phyloP scores from a whole-genome alignment of 2,888 invertebrate species.

The Anoplius nigerrimus region DNA sequence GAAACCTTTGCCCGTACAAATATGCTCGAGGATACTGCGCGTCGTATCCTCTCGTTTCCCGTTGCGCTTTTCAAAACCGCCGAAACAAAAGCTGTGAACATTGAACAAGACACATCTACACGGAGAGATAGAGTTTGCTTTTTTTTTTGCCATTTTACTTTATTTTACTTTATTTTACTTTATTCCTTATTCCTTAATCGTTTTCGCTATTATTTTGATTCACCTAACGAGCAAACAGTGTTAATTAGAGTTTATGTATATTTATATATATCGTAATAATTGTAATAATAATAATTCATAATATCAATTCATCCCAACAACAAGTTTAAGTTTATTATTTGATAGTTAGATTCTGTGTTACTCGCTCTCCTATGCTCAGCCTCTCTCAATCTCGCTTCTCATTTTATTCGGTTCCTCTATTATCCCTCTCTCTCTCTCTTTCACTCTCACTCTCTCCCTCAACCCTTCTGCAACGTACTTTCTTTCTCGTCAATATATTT shows the following conservation, averaged over 20 bases:
- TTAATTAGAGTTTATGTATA: constrained; percentile 70
- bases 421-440: constrained; percentile 36
- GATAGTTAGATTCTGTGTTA: constrained; percentile 50
- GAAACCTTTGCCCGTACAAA: too few relatives aligned
- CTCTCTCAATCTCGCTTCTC: constrained; percentile 42
- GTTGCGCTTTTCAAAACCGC: constrained; percentile 32
- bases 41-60: neutral
- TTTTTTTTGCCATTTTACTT: constrained; percentile 35
- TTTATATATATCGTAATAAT: constrained; percentile 56
- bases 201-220: constrained; percentile 47
- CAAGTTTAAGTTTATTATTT: constrained; percentile 66
- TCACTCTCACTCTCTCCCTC: constrained; percentile 27
- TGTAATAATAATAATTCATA: constrained; percentile 63
- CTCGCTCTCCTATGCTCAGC: constrained; percentile 44
- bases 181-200: constrained; percentile 25
- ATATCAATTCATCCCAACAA: constrained; percentile 69
- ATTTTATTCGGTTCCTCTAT: constrained; percentile 32
- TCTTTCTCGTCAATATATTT: constrained; percentile 62
- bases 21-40: too few relatives aligned
- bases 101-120: constrained; percentile 68
- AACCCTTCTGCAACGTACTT: constrained; percentile 53
- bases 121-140: constrained; percentile 64
- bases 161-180: constrained; percentile 42
- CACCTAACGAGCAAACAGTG: constrained; percentile 70
- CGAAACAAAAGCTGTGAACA: constrained; percentile 63